Evolutionary conservation across 2,113 vertebrate species (phyloP).

Genomic region (Dipodomys stephensi): DNA sequence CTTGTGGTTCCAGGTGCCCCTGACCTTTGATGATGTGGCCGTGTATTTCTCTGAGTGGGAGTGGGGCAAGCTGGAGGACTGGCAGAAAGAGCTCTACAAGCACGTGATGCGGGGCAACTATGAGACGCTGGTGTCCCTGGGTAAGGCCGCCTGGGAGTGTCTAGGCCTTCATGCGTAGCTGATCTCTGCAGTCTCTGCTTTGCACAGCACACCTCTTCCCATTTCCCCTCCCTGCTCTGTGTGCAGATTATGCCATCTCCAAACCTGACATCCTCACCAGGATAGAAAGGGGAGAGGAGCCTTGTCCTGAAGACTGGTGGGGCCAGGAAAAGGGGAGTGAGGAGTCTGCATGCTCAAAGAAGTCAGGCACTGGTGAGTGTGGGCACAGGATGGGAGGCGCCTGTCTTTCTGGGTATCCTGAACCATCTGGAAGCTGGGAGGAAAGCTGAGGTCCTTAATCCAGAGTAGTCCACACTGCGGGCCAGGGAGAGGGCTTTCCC

Average conservation of each 20-base stretch:
- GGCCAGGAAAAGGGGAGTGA: neutral
- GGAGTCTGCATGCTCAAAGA: neutral
- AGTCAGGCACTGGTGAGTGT: slow-evolving; percentile 40
- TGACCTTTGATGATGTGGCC: slow-evolving; percentile 52
- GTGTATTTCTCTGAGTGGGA: slow-evolving; percentile 77
- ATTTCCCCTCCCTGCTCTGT: neutral
- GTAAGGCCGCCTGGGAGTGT: slow-evolving; percentile 67
- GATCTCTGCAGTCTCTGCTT: neutral
- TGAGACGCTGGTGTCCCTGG: slow-evolving; percentile 74
- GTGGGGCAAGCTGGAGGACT: slow-evolving; percentile 73
- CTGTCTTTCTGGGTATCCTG: neutral
- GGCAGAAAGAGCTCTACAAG: slow-evolving; percentile 83
- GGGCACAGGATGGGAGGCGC: neutral
- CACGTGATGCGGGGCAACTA: slow-evolving; percentile 70
- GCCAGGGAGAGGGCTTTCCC: neutral
- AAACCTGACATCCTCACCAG: slow-evolving; percentile 74
- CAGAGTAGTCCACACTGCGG: no score
- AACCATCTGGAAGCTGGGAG: neutral
- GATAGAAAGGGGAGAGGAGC: slow-evolving; percentile 77
- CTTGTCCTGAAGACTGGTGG: slow-evolving; percentile 28
- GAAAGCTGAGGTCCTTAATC: neutral
- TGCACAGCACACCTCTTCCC: neutral
- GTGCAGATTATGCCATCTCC: slow-evolving; percentile 74
- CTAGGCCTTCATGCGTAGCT: neutral
- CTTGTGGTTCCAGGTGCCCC: slow-evolving; percentile 80